Percentiles rank a stretch among this genome's conserved stretches.
Conservation (phyloP, 2,797 vertebrate species). For the Lutjanus campechanus region DNA sequence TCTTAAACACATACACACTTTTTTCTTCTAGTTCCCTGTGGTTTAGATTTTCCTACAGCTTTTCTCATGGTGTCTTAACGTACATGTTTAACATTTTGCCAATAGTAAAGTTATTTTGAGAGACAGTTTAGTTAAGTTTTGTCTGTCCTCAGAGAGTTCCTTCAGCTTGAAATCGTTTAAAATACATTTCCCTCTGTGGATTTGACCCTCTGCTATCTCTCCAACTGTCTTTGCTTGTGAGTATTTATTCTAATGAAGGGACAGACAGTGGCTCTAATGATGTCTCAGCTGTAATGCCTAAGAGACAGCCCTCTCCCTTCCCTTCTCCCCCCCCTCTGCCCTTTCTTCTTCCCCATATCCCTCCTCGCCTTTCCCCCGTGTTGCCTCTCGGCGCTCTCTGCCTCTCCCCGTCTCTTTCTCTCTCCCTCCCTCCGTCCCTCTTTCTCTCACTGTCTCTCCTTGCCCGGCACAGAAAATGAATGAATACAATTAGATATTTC, state of each 20-base stretch:
- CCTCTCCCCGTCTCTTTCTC: slow-evolving; percentile 61
- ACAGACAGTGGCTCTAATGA: slow-evolving; percentile 62
- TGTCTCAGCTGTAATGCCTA: slow-evolving; percentile 60
- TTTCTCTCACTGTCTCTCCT: slow-evolving; percentile 70
- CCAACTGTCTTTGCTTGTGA: slow-evolving; percentile 56
- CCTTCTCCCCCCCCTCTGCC: slow-evolving; percentile 30
- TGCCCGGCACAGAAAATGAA: slow-evolving; percentile 88
- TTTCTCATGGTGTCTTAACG: neutral
- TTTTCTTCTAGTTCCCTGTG: slow-evolving; percentile 41
- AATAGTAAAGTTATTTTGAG: slow-evolving; percentile 8
- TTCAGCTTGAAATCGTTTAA: slow-evolving; percentile 36
- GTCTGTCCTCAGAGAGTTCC: slow-evolving; percentile 27
- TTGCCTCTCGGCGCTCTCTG: slow-evolving; percentile 54
- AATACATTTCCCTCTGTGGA: slow-evolving; percentile 38
- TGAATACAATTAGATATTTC: slow-evolving; percentile 90
- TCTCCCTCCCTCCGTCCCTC: neutral
- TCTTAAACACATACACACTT: slow-evolving; percentile 73
- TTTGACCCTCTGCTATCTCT: slow-evolving; percentile 37
- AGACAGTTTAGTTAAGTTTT: slow-evolving; percentile 14
- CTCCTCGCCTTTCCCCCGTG: slow-evolving; percentile 43
- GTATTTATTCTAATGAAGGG: slow-evolving; percentile 69
- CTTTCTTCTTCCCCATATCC: slow-evolving; percentile 46
- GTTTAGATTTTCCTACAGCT: neutral
- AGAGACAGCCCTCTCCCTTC: slow-evolving; percentile 45
- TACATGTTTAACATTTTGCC: neutral